These are phyloP conservation scores for Xenopus tropicalis DNA, from an alignment of 2,113 vertebrate species.

Conservation along the genomic window UCB_Xtro_10.0 CM004444.2:119901501-119902000, in stretches of 20 bases:
- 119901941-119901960: no score
- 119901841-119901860: no score
- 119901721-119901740: neutral
- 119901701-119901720: neutral
- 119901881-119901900: neutral
- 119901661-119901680: neutral
- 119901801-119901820: neutral
- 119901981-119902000: no score
- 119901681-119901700: neutral
- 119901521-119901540: constrained; percentile 42
- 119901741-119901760: neutral
- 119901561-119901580: constrained; percentile 12
- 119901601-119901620: constrained; percentile 27
- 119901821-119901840: no score
- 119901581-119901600: constrained; percentile 38
- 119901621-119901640: constrained; percentile 5
- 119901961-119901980: no score
- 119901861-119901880: neutral
- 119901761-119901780: neutral
- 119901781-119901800: neutral
- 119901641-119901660: neutral
- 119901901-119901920: no score
- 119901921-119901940: no score
- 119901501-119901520: constrained; percentile 47
- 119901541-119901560: constrained; percentile 48